phyloP scores from a whole-genome alignment of 2,888 invertebrate species.

The Catonia carolina region DNA sequence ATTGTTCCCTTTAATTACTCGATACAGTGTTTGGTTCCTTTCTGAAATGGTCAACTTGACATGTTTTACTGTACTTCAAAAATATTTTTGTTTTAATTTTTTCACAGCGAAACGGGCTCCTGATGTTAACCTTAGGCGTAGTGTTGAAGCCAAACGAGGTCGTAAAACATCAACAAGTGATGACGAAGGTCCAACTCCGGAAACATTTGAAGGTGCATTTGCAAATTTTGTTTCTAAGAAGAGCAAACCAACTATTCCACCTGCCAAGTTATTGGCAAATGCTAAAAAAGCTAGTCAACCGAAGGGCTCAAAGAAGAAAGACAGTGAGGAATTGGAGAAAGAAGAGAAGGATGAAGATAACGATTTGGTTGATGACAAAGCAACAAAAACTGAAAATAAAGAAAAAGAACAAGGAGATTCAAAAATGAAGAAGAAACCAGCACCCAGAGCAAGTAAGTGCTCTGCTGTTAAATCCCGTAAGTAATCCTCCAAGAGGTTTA shows the following conservation, averaged over 20 bases:
- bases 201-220: not conserved
- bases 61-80: no score
- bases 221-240: not conserved
- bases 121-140: slow-evolving; percentile 39
- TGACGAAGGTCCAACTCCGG: slow-evolving; percentile 9
- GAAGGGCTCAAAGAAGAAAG: not conserved
- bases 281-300: no score
- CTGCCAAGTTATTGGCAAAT: no score
- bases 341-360: slow-evolving; percentile 36
- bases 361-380: slow-evolving; percentile 31
- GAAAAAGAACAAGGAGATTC: slow-evolving; percentile 3
- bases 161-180: slow-evolving; percentile 29
- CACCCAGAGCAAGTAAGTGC: not conserved
- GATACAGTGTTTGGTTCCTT: no score
- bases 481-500: no score
- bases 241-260: not conserved
- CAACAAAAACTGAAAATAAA: slow-evolving; percentile 24
- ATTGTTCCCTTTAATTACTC: no score
- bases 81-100: slow-evolving; percentile 1
- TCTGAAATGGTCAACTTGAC: no score
- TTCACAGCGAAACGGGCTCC: slow-evolving; percentile 22
- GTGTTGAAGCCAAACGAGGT: slow-evolving; percentile 40
- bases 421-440: not conserved
- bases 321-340: slow-evolving; percentile 31
- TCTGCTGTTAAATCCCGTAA: no score